These are phyloP conservation scores for Oedothorax gibbosus DNA, from an alignment of 1,140 invertebrate genomes.

Conservation along the genomic window DNA sequence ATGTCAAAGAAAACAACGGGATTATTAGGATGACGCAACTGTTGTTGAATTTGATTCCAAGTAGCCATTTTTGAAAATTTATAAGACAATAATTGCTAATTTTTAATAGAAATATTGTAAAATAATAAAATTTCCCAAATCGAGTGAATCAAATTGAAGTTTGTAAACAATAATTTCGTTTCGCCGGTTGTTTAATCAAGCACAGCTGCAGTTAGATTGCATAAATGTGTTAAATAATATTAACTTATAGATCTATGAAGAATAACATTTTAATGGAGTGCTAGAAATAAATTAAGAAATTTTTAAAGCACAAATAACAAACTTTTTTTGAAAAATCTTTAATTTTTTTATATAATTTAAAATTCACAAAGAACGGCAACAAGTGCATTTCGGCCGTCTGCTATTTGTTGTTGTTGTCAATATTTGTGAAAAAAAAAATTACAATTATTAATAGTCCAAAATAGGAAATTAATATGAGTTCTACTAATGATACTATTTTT, in stretches of 20 bases:
- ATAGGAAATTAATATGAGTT: background rate
- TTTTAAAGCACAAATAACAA: no score
- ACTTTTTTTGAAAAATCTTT: no score
- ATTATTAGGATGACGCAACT: constrained; percentile 90
- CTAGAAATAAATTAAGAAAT: no score
- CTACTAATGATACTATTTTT: constrained; percentile 4
- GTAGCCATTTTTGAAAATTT: constrained; percentile 79
- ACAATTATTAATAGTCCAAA: no score
- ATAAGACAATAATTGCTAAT: background rate
- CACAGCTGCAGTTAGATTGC: background rate
- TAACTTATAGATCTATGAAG: no score
- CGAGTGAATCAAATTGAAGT: no score
- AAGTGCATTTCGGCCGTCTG: constrained; percentile 17
- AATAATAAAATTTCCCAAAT: no score
- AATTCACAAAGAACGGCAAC: background rate
- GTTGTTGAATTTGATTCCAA: constrained; percentile 93
- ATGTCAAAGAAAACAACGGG: constrained; percentile 90
- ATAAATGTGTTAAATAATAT: no score
- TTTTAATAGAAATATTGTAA: no score
- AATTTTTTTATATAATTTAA: background rate
- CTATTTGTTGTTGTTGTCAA: constrained; percentile 27
- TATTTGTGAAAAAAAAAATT: background rate
- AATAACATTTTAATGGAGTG: no score
- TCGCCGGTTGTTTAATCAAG: background rate
- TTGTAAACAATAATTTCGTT: background rate